Percentiles rank a stretch among this genome's conserved stretches.
Evolutionary conservation across 2,797 vertebrate species (phyloP).

Genomic region (Sarcophilus harrisii): DNA sequence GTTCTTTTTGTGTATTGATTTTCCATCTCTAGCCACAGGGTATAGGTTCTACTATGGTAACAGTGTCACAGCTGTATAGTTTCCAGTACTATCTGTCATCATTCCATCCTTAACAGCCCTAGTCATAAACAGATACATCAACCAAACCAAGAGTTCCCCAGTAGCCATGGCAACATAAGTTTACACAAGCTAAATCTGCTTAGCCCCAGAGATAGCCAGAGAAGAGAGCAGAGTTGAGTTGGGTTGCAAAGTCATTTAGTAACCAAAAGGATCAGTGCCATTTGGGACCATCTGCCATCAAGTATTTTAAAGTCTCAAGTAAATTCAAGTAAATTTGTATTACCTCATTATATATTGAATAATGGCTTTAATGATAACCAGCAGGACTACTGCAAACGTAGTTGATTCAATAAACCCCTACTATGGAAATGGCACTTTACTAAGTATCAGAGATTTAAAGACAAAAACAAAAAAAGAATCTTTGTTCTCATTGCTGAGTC

Average conservation of each 20-base stretch:
- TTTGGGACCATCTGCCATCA: not conserved
- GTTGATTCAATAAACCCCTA: not conserved
- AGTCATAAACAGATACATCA: slow-evolving; percentile 1
- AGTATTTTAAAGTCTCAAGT: not conserved
- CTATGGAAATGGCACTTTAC: not conserved
- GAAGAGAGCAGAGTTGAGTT: not conserved
- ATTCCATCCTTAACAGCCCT: not conserved
- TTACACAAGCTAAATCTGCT: not conserved
- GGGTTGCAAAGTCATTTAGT: not conserved
- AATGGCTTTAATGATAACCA: not conserved
- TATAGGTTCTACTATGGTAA: not conserved
- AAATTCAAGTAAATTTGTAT: not conserved
- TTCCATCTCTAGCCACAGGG: not conserved
- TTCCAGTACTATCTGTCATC: not conserved
- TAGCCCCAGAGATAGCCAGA: not conserved
- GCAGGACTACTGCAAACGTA: not conserved
- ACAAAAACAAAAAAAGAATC: not conserved
- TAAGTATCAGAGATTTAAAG: not conserved
- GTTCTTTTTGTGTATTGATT: not conserved
- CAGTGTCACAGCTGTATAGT: not conserved
- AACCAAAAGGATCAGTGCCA: not conserved
- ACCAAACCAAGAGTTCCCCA: not conserved
- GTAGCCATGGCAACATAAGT: not conserved
- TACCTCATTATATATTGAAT: not conserved
- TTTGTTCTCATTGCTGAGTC: not conserved